Conservation (phyloP, 2,113 vertebrate genomes). For the Sebastes schlegelii region DNA sequence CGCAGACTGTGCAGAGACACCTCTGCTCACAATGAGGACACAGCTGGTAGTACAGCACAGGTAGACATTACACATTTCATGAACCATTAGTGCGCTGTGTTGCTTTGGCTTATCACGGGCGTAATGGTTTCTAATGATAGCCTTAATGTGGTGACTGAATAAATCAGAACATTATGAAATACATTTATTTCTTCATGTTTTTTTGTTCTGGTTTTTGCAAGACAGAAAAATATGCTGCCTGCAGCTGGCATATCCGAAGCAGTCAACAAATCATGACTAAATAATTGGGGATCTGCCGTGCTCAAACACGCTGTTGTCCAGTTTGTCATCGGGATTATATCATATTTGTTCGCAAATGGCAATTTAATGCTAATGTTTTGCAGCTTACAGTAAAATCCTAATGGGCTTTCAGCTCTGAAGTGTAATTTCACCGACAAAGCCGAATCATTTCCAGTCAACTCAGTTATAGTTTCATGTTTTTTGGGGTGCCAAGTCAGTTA, state of each 20-base stretch:
- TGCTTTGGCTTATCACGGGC: constrained; percentile 28
- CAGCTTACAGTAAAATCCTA: constrained; percentile 61
- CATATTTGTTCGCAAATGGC: constrained; percentile 66
- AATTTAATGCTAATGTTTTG: constrained; percentile 70
- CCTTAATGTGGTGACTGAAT: constrained; percentile 37
- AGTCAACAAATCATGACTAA: constrained; percentile 55
- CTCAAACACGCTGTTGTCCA: constrained; percentile 58
- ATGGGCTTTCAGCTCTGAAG: constrained; percentile 59
- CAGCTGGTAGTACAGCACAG: constrained; percentile 45
- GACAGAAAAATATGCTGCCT: constrained; percentile 33
- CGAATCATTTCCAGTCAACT: constrained; percentile 52
- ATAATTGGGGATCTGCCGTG: constrained; percentile 53
- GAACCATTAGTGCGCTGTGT: constrained; percentile 23
- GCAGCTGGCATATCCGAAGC: constrained; percentile 23
- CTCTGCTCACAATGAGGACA: constrained; percentile 27
- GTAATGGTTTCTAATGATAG: constrained; percentile 55
- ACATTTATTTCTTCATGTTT: constrained; percentile 21
- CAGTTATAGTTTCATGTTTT: constrained; percentile 53
- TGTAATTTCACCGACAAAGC: constrained; percentile 62
- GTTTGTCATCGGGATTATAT: constrained; percentile 68
- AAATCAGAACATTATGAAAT: constrained; percentile 52
- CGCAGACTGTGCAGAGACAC: constrained; percentile 37
- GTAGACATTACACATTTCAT: constrained; percentile 45
- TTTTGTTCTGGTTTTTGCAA: constrained; percentile 12
- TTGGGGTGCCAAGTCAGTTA: constrained; percentile 52